Evolutionary conservation across 2,113 vertebrate genomes (phyloP).

Genomic region (Centropus bengalensis): DNA sequence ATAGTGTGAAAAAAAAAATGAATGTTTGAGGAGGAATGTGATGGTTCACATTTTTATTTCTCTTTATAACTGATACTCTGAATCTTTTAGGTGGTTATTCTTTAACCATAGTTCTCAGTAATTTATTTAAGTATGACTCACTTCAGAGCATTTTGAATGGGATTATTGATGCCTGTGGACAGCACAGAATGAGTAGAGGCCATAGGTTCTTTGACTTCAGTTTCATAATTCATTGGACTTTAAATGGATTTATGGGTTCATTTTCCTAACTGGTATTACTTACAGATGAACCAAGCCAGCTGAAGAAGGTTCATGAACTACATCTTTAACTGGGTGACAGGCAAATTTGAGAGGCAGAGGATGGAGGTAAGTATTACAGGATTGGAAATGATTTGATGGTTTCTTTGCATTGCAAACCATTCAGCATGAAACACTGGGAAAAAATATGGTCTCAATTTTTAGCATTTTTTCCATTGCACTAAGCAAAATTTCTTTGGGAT

Average conservation of each 20-base stretch:
- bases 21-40: background rate
- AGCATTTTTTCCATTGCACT: background rate
- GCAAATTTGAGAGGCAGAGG: background rate
- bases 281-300: background rate
- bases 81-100: constrained; percentile 18
- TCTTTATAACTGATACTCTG: background rate
- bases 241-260: background rate
- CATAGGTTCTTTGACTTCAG: background rate
- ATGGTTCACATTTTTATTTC: background rate
- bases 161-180: background rate
- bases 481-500: background rate
- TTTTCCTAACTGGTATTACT: background rate
- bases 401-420: background rate
- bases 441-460: background rate
- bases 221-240: constrained; percentile 25
- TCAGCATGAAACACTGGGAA: background rate
- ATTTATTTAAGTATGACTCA: constrained; percentile 29
- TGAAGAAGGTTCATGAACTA: background rate
- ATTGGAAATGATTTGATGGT: background rate
- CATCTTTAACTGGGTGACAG: background rate
- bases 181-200: background rate
- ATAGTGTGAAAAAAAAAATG: background rate
- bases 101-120: background rate
- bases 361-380: background rate
- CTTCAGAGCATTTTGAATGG: background rate